phyloP scores from a whole-genome alignment of 30 jellyfish, hydroid and myxozoan genomes.

The Turritopsis dohrnii region DNA sequence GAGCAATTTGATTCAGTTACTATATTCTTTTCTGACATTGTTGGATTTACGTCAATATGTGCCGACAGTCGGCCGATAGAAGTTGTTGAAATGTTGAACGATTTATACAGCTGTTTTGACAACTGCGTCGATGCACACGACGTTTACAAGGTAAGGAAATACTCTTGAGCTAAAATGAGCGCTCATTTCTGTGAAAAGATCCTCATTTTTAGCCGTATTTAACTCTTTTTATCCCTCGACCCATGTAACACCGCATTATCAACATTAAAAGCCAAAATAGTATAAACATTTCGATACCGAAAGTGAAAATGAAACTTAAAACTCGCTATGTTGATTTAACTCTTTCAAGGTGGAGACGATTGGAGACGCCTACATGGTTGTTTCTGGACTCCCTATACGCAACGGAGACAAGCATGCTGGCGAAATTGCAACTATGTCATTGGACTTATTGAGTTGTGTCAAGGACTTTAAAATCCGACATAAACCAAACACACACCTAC shows the following conservation, averaged over 20 bases:
- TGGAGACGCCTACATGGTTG: conserved; percentile 99
- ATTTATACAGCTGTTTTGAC: conserved; percentile 76
- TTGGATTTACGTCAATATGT: conserved; percentile 85
- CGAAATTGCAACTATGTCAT: conserved; percentile 95
- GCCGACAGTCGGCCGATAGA: conserved; percentile 83
- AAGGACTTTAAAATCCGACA: conserved; percentile 54
- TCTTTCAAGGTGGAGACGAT: conserved; percentile 89
- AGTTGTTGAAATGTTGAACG: conserved; percentile 84
- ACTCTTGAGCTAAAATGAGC: too few relatives aligned
- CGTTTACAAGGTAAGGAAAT: conserved; percentile 72
- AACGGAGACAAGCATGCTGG: conserved; percentile 89
- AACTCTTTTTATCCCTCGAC: too few relatives aligned
- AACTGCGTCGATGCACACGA: conserved; percentile 64
- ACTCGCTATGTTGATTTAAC: too few relatives aligned
- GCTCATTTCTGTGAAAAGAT: too few relatives aligned
- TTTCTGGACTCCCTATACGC: conserved; percentile 80
- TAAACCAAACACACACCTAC: conserved; percentile 49
- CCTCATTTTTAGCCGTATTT: too few relatives aligned
- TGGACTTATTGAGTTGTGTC: conserved; percentile 64
- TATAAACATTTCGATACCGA: too few relatives aligned
- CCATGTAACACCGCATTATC: too few relatives aligned
- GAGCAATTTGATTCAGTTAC: conserved; percentile 88
- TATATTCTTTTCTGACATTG: conserved; percentile 93
- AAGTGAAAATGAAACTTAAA: too few relatives aligned
- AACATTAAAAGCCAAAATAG: too few relatives aligned